phyloP scores from a whole-genome alignment of 2,113 vertebrate genomes.

The Crypturellus undulatus region DNA sequence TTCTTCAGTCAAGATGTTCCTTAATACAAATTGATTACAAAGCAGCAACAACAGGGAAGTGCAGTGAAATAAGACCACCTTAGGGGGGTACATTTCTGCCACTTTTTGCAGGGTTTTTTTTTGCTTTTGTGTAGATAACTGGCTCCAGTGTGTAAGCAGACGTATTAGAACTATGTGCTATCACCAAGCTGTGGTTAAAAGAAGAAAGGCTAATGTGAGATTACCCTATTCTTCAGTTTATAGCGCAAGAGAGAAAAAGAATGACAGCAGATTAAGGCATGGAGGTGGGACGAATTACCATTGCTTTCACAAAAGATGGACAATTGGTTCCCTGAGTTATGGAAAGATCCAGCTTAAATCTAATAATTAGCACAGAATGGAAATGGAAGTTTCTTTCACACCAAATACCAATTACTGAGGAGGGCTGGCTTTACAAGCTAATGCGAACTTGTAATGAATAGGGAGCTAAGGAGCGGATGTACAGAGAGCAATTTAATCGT shows the following conservation, averaged over 20 bases:
- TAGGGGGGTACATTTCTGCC: not conserved
- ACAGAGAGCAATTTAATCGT: not conserved
- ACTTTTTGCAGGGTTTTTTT: not conserved
- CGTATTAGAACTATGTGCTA: fast-evolving
- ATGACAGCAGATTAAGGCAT: not conserved
- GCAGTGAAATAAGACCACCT: not conserved
- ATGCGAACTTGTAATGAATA: not conserved
- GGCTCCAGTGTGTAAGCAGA: not conserved
- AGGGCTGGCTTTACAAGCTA: not conserved
- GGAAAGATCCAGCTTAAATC: not conserved
- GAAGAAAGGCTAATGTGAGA: not conserved
- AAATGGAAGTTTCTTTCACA: not conserved
- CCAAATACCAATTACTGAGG: not conserved
- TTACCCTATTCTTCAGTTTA: not conserved
- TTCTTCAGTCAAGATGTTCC: not conserved
- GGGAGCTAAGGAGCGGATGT: not conserved
- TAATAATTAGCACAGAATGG: not conserved
- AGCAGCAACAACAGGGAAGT: not conserved
- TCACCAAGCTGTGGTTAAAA: not conserved
- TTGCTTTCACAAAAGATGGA: not conserved
- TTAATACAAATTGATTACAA: not conserved
- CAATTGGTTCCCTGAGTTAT: not conserved
- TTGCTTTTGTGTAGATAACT: not conserved
- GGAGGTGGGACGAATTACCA: not conserved
- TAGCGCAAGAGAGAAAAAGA: not conserved